These are phyloP conservation scores for Patella ulyssiponensis DNA, from an alignment of 2,888 invertebrate species.

Conservation along the genomic window DNA sequence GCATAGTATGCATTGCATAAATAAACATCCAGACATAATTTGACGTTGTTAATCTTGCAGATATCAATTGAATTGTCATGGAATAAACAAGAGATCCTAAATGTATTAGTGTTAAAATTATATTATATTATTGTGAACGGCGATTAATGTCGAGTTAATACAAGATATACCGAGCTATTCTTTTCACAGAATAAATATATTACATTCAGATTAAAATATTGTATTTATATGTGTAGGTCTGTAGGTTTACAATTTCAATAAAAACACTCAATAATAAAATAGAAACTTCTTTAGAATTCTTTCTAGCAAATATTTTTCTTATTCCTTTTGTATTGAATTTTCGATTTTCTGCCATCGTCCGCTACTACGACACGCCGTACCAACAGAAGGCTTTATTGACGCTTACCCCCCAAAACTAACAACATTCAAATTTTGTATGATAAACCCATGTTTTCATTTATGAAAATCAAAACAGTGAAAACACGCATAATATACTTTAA, in stretches of 20 bases:
- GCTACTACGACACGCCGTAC: not conserved
- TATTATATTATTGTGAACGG: too few relatives aligned
- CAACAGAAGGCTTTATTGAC: not conserved
- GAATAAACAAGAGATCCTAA: too few relatives aligned
- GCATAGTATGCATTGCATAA: too few relatives aligned
- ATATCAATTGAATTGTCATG: too few relatives aligned
- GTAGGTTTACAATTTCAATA: not conserved
- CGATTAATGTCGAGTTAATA: too few relatives aligned
- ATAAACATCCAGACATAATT: too few relatives aligned
- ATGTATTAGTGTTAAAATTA: too few relatives aligned
- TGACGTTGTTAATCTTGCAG: too few relatives aligned
- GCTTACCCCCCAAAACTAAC: not conserved
- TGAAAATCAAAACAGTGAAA: constrained; percentile 5
- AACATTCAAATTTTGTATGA: not conserved
- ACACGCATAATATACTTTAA: not conserved
- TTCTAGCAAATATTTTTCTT: constrained; percentile 2
- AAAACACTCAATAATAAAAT: constrained; percentile 3
- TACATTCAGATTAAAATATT: too few relatives aligned
- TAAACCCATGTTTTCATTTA: constrained; percentile 8
- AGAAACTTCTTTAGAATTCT: not conserved
- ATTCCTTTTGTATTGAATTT: not conserved
- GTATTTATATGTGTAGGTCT: not conserved
- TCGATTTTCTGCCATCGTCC: constrained; percentile 1
- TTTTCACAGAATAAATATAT: too few relatives aligned
- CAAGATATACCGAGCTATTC: too few relatives aligned